These are phyloP conservation scores for Bombylius major DNA, from an alignment of 2,888 invertebrate species.

Conservation along the genomic window DNA sequence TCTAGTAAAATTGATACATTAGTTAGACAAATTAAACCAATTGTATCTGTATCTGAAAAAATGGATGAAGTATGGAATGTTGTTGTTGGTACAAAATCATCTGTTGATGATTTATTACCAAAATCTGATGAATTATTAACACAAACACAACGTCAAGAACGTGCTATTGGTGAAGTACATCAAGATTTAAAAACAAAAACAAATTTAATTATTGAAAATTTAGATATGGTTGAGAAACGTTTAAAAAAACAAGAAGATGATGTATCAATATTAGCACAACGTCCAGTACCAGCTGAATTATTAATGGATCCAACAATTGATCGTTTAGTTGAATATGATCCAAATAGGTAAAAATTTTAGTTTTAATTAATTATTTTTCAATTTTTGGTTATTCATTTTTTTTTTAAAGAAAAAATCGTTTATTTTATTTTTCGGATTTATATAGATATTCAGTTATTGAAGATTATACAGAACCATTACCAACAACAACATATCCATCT, in stretches of 20 bases:
- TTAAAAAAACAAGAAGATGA: constrained; percentile 76
- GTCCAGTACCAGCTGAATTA: constrained; percentile 62
- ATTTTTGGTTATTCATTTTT: neutral
- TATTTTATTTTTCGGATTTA: too few relatives aligned
- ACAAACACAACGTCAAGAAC: constrained; percentile 74
- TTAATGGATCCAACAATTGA: constrained; percentile 67
- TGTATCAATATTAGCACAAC: constrained; percentile 61
- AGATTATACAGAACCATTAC: constrained; percentile 27
- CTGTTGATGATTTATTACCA: constrained; percentile 72
- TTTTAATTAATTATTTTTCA: neutral
- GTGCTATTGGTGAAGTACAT: constrained; percentile 77
- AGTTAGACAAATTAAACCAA: constrained; percentile 70
- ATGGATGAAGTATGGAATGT: constrained; percentile 89
- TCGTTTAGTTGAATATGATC: constrained; percentile 64
- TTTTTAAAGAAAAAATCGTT: neutral
- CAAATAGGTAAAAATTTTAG: constrained; percentile 45
- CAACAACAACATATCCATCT: constrained; percentile 31
- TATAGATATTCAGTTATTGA: constrained; percentile 32
- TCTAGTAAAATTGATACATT: constrained; percentile 68
- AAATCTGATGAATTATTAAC: constrained; percentile 76
- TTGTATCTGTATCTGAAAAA: constrained; percentile 74
- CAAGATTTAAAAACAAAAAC: constrained; percentile 68
- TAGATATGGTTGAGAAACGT: constrained; percentile 73
- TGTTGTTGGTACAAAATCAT: constrained; percentile 77
- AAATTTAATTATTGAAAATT: constrained; percentile 74